Evolutionary conservation across 2,888 invertebrate species (phyloP).

Genomic region (Hypomecis punctinalis): DNA sequence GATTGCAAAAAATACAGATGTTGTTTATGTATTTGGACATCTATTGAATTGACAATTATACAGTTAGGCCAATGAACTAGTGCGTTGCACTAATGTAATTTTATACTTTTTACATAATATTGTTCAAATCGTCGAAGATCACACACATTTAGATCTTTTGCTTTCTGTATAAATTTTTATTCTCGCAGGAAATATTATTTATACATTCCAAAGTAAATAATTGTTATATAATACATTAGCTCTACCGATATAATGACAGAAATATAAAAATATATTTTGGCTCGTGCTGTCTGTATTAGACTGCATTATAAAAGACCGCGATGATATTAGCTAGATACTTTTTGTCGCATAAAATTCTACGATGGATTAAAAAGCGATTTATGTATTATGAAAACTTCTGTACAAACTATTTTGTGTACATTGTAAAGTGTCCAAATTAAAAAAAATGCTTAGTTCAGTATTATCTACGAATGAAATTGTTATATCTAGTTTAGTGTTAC

Average conservation of each 20-base stretch:
- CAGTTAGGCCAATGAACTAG: too few relatives aligned
- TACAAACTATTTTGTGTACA: slow-evolving; percentile 6
- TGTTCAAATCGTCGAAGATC: slow-evolving; percentile 51
- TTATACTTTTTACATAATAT: slow-evolving; percentile 9
- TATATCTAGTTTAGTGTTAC: slow-evolving; percentile 56
- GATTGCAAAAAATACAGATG: too few relatives aligned
- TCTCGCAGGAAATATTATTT: not conserved
- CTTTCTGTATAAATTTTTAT: not conserved
- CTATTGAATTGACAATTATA: not conserved
- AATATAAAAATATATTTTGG: not conserved
- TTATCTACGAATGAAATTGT: slow-evolving; percentile 65
- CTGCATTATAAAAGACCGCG: not conserved
- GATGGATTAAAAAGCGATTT: not conserved
- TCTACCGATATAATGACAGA: not conserved
- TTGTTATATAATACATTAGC: not conserved
- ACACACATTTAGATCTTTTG: slow-evolving; percentile 39
- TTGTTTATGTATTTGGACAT: not conserved
- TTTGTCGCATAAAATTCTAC: not conserved
- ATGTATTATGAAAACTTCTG: not conserved
- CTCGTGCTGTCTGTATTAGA: not conserved
- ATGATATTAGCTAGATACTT: not conserved
- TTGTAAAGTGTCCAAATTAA: slow-evolving; percentile 37
- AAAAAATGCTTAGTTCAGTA: slow-evolving; percentile 62
- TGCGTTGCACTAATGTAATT: slow-evolving; percentile 3
- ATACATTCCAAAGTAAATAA: slow-evolving; percentile 5